phyloP scores from a whole-genome alignment of 2,888 invertebrate genomes.

The Eulithis testata region DNA sequence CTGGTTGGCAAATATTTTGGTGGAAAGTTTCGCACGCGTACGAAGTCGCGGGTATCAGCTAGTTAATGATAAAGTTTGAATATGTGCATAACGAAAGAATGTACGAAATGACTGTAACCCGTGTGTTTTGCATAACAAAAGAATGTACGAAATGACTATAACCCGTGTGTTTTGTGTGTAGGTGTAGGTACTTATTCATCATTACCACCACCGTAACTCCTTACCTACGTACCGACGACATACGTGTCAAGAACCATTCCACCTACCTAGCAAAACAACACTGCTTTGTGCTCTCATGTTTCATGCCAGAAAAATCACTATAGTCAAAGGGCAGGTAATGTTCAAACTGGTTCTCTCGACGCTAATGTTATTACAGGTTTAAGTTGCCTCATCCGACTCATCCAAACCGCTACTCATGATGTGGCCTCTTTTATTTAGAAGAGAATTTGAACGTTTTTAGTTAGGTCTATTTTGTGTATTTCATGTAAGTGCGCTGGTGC shows the following conservation, averaged over 20 bases:
- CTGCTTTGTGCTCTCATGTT: slow-evolving; percentile 45
- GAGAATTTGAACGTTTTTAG: too few relatives aligned
- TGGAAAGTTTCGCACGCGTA: too few relatives aligned
- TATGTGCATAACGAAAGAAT: too few relatives aligned
- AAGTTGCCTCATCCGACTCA: slow-evolving; percentile 43
- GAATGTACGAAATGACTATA: too few relatives aligned
- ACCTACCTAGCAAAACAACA: background rate
- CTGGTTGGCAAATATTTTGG: too few relatives aligned
- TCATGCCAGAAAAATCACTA: slow-evolving; percentile 63
- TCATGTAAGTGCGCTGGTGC: background rate
- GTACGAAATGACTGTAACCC: too few relatives aligned
- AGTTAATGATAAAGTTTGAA: too few relatives aligned
- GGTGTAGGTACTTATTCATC: background rate
- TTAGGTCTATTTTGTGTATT: too few relatives aligned
- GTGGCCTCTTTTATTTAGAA: slow-evolving; percentile 2
- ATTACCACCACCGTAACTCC: background rate
- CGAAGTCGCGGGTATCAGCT: too few relatives aligned
- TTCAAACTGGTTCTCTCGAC: slow-evolving; percentile 63
- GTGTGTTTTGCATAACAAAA: too few relatives aligned
- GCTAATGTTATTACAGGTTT: slow-evolving; percentile 69
- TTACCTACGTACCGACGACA: background rate
- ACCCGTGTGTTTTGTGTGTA: too few relatives aligned
- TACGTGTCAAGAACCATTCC: slow-evolving; percentile 9
- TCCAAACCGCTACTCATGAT: slow-evolving; percentile 44
- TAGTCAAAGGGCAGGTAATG: slow-evolving; percentile 66